These are phyloP conservation scores for Premnoplex brunnescens DNA, from an alignment of 2,797 vertebrate species.

Conservation along the genomic window DNA sequence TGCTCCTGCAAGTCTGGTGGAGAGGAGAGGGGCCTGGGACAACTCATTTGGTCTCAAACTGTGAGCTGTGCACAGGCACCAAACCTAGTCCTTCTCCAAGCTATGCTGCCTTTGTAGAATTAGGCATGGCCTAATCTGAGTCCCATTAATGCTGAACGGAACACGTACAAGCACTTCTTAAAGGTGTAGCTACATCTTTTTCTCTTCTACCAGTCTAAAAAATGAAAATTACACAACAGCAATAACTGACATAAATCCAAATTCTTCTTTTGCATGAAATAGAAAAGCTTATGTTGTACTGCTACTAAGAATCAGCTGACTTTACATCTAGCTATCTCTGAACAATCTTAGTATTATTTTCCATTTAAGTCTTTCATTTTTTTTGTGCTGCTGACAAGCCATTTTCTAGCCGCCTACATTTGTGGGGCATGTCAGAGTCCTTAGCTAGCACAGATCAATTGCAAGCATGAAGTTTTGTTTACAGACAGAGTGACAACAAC, in stretches of 20 bases:
- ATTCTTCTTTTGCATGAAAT: neutral
- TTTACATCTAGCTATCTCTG: neutral
- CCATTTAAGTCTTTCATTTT: neutral
- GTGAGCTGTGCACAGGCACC: neutral
- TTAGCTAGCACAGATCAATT: neutral
- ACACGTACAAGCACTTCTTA: neutral
- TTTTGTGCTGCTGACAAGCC: neutral
- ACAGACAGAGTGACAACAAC: neutral
- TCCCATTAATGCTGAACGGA: neutral
- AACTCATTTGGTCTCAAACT: neutral
- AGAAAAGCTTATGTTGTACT: neutral
- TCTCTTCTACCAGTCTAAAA: neutral
- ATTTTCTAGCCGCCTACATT: neutral
- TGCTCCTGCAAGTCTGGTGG: neutral
- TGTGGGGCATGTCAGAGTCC: neutral
- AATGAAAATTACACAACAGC: neutral
- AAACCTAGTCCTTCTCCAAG: neutral
- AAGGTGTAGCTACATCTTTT: neutral
- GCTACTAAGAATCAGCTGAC: neutral
- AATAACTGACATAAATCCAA: conserved; percentile 9
- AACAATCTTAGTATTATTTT: conserved; percentile 21
- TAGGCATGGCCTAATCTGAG: neutral
- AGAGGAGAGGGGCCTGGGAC: neutral
- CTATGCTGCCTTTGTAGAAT: neutral
- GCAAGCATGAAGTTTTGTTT: neutral